These are phyloP conservation scores for Nebria ingens DNA, from an alignment of 1,140 invertebrate species.

Conservation along the genomic window DNA sequence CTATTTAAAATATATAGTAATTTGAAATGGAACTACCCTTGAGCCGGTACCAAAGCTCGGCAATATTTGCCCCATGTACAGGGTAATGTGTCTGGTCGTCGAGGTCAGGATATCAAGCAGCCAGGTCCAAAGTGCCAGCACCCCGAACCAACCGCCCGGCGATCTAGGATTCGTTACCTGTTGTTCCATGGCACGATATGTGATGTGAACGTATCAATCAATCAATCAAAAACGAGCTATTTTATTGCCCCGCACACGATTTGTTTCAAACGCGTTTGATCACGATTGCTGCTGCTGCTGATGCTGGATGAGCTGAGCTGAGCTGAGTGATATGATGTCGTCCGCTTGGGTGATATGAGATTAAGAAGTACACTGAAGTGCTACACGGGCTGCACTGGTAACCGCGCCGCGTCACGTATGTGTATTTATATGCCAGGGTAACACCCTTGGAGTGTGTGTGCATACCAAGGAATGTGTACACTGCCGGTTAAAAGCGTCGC, in stretches of 20 bases:
- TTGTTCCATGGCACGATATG: not conserved
- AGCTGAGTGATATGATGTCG: not conserved
- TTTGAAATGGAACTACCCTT: not conserved
- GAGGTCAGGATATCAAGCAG: slow-evolving; percentile 4
- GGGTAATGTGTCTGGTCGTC: not conserved
- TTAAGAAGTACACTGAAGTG: not conserved
- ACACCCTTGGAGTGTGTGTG: not conserved
- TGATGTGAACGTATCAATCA: not conserved
- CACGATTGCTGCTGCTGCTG: not conserved
- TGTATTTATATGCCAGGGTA: not conserved
- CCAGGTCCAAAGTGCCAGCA: not conserved
- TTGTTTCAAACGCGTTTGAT: too few relatives aligned
- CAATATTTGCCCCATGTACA: not conserved
- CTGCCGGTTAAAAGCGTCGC: too few relatives aligned
- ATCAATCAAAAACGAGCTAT: too few relatives aligned
- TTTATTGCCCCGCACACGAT: too few relatives aligned
- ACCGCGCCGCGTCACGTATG: not conserved
- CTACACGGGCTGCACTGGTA: not conserved
- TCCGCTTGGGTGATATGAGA: not conserved
- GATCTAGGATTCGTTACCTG: not conserved
- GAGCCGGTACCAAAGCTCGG: slow-evolving; percentile 3
- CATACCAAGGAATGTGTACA: too few relatives aligned
- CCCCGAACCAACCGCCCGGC: not conserved
- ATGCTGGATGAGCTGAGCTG: too few relatives aligned
- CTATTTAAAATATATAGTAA: too few relatives aligned